Percentiles rank a stretch among this genome's conserved stretches.
Evolutionary conservation across 2,888 invertebrate species (phyloP).

Genomic region (Acanthacorydalis orientalis): DNA sequence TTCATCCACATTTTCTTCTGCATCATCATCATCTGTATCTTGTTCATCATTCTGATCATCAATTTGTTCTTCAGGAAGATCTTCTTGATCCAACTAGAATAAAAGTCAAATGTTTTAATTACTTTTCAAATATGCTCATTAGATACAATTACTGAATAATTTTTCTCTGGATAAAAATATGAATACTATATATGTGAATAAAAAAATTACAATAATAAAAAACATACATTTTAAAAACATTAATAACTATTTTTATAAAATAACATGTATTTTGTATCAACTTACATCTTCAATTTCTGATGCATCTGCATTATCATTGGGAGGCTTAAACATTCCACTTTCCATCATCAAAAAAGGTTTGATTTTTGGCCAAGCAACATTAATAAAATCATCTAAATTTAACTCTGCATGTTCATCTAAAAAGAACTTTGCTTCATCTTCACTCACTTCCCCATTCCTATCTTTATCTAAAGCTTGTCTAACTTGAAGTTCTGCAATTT

Average conservation of each 20-base stretch:
- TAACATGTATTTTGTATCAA: too few species aligned
- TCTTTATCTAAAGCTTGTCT: conserved; percentile 74
- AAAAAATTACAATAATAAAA: background rate
- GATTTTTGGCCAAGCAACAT: conserved; percentile 56
- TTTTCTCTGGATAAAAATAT: too few species aligned
- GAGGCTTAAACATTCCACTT: conserved; percentile 48
- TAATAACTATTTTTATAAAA: too few species aligned
- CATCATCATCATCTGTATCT: conserved; percentile 14
- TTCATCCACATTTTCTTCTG: conserved; percentile 24
- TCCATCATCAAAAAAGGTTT: conserved; percentile 67
- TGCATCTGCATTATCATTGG: conserved; percentile 14
- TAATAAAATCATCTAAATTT: conserved; percentile 47
- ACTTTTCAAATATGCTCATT: too few species aligned
- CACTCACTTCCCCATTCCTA: conserved; percentile 71
- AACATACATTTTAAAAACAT: too few species aligned
- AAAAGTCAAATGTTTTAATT: too few species aligned
- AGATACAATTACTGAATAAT: too few species aligned
- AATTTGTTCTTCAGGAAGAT: conserved; percentile 20
- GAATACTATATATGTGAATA: background rate
- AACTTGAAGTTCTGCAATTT: conserved; percentile 48
- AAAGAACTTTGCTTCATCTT: conserved; percentile 71
- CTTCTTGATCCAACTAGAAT: conserved; percentile 13
- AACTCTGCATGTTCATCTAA: conserved; percentile 50
- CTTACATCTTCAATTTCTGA: background rate
- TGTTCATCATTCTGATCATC: conserved; percentile 13